Base-by-base conservation (phyloP, 2,113 vertebrate species). In the Eptesicus fuscus region DNA sequence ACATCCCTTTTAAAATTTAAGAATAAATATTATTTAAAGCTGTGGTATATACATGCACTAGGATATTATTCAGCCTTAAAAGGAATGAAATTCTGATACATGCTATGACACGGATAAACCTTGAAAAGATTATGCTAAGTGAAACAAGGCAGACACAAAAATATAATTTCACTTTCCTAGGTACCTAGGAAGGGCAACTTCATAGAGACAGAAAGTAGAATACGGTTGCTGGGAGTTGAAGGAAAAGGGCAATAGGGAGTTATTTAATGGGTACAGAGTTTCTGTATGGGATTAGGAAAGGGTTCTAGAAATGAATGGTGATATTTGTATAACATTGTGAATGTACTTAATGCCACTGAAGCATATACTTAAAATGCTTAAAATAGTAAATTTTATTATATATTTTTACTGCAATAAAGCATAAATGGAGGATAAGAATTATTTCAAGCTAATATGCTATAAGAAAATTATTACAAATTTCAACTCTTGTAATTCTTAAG, bases 401-500 rank as follows among this genome's bases (percentile, higher is more conserved):
- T 59, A 67, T 70, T 49, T 49, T 59, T 88, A 69, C 8, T 5
- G 7, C 14, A 84, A 77, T 22, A 16, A 79, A 77, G 28, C 42
- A 79, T 90, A 78, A 61, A 32, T 84, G 70, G 42, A 74, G 28
- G n/a, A 53, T 82, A 49, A 93, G 77, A 76, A 65, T 32, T 32
- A 83, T 71, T 40, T 85, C 83, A 90, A 84, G 32, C 71, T 77
- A 90, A 51, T 9, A 51, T 61, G 22, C n/a, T 88, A 82, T 28
- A 91, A 77, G 20, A 18, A 83, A 35, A 77, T 83, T 63, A 63
- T 73, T 67, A 83, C 5, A 80, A 88, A 88, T 67, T 76, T 30
- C 12, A 95, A 71, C 25, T 88, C 77, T 82, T 87, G 49, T 84
- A 83, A 84, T 59, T 83, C 40, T 67, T 94, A 83, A 89, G 59